Evolutionary conservation across 2,113 vertebrate species (phyloP), one percentile per base, ranked within the genome.

Genomic region (Balaeniceps rex): DNA sequence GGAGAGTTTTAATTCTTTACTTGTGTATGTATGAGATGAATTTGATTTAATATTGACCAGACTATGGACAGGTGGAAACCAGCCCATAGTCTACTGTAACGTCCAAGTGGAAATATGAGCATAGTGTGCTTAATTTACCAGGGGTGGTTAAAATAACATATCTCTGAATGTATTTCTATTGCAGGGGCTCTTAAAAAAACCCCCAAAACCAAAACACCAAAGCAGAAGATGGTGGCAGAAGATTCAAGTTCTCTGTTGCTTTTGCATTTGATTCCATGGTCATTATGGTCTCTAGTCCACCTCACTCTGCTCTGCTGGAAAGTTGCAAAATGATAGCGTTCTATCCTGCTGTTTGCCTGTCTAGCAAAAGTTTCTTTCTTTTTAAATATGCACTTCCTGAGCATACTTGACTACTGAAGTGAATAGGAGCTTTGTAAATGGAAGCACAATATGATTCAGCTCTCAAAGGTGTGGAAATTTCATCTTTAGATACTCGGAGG

Each of bases 381-480:
- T 54, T 80, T 63, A 60, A 38, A 57, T 14, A 31, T 25, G 18
- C 14, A 40, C 14, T 72, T 90, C 55, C 55, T 0, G 5, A 77
- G 64, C 19, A 29, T 49, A 49, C 58, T 74, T 87, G 75, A 54
- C 76, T 87, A 28, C 60, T 46, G 80, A 58, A 88, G 76, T 66
- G 76, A 94, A 89, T 17, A 83, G 86, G 64, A 94, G 54, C 64
- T 94, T 88, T 87, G 71, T 87, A 81, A 90, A 81, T 83, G 64
- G 68, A 90, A 92, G 82, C 17, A 66, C 51, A 77, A 46, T 47
- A 49, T 87, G 95, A 87, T 94, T 90, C 87, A 93, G 63, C 63
- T 84, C 55, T 88, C 70, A 38, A 65, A 95, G 66, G 65, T 75
- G 64, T 72, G 60, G 84, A 63, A 87, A 93, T 68, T 47, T 46